A percentile compares a stretch with the other conserved stretches of the same genome.
These are phyloP conservation scores for Leptocoma aspasia DNA, from an alignment of 2,113 vertebrate species.

Conservation along the genomic window DNA sequence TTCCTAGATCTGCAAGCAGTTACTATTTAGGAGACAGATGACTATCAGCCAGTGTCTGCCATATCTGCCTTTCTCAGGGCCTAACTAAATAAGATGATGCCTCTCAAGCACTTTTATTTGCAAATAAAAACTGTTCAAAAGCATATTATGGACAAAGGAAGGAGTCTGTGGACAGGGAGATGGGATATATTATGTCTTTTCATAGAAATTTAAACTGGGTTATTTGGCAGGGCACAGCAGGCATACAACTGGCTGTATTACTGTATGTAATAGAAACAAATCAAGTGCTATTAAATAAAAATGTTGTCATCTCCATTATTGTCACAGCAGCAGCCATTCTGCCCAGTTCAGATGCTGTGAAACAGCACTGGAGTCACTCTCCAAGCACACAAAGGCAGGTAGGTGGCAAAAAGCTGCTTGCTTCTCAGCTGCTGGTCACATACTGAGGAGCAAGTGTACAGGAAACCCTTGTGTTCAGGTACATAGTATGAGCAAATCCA, in stretches of 20 bases:
- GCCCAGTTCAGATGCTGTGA: not conserved
- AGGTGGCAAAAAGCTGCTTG: not conserved
- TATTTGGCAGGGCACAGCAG: not conserved
- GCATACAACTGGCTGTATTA: not conserved
- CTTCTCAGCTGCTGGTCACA: not conserved
- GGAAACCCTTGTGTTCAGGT: not conserved
- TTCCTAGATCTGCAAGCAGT: conserved; percentile 2
- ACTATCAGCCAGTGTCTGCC: not conserved
- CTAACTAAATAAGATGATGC: conserved; percentile 28
- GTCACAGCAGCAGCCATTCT: not conserved
- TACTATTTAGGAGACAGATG: conserved; percentile 44
- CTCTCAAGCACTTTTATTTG: conserved; percentile 30
- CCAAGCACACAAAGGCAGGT: not conserved
- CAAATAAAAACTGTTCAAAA: conserved; percentile 41
- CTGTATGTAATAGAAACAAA: not conserved
- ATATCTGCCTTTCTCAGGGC: not conserved
- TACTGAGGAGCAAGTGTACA: not conserved
- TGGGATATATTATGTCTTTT: not conserved
- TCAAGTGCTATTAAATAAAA: not conserved
- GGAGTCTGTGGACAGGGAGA: not conserved
- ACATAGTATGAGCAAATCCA: not conserved
- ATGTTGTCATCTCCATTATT: not conserved
- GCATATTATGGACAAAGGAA: not conserved
- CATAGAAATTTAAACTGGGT: not conserved
- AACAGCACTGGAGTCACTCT: not conserved